Conservation (phyloP, 35 echinoderm and acorn worm genomes). For the Antedon bifida region DNA sequence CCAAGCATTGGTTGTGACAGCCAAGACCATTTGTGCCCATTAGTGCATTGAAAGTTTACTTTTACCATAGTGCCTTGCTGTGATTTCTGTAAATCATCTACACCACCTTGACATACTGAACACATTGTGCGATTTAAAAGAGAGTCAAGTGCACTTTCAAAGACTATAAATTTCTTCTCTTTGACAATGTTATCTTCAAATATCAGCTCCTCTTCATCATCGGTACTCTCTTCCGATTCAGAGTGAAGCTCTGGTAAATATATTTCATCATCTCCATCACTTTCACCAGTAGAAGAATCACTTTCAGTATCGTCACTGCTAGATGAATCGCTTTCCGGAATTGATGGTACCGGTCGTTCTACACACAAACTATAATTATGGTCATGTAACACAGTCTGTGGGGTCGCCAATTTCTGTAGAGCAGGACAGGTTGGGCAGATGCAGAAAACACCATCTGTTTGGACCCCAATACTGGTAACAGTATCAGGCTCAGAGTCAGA, state of each 20-base stretch:
- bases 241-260: background rate
- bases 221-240: background rate
- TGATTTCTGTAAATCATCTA: background rate
- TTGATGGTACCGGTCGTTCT: background rate
- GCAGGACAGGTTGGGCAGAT: background rate
- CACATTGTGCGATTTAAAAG: slow-evolving; percentile 6
- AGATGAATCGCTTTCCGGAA: background rate
- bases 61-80: slow-evolving; percentile 4
- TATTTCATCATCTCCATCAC: background rate
- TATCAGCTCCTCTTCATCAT: background rate
- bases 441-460: background rate
- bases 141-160: slow-evolving; percentile 8
- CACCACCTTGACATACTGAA: background rate
- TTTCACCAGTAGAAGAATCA: background rate
- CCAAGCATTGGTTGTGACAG: slow-evolving; percentile 15
- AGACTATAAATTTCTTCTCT: background rate
- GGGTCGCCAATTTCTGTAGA: background rate
- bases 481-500: background rate
- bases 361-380: background rate
- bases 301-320: background rate
- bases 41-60: background rate
- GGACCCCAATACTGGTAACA: background rate
- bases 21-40: slow-evolving; percentile 15
- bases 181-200: background rate
- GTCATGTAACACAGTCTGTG: background rate